Percentiles rank a stretch among this genome's conserved stretches.
phyloP scores from a whole-genome alignment of 1,140 invertebrate genomes.

The Drosophila lacteicornis region DNA sequence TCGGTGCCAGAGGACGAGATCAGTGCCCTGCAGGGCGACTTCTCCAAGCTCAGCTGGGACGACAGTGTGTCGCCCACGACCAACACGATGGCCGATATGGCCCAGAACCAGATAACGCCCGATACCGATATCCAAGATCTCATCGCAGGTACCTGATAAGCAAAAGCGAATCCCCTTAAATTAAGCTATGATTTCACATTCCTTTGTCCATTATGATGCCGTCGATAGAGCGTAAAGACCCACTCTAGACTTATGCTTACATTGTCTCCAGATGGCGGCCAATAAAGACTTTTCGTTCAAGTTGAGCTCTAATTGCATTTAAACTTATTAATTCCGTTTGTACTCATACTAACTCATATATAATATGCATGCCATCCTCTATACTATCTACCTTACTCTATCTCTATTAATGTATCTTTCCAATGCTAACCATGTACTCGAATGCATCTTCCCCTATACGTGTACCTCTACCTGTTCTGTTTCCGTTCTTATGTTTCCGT shows the following conservation, averaged over 20 bases:
- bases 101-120: slow-evolving; percentile 79
- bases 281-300: slow-evolving; percentile 75
- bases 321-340: slow-evolving; percentile 51
- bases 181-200: slow-evolving; percentile 35
- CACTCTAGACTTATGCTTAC: slow-evolving; percentile 29
- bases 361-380: slow-evolving; percentile 43
- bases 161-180: slow-evolving; percentile 13
- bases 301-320: slow-evolving; percentile 85
- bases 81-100: slow-evolving; percentile 82
- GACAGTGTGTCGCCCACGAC: slow-evolving; percentile 83
- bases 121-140: slow-evolving; percentile 84
- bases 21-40: slow-evolving; percentile 80
- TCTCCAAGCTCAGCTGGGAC: slow-evolving; percentile 85
- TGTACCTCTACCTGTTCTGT: slow-evolving; percentile 7
- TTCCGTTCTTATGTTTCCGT: not conserved
- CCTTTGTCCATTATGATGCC: slow-evolving; percentile 34
- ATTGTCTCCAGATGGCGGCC: slow-evolving; percentile 52
- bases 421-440: slow-evolving; percentile 37
- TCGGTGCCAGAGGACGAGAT: slow-evolving; percentile 79
- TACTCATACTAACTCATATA: slow-evolving; percentile 42
- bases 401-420: slow-evolving; percentile 50
- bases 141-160: slow-evolving; percentile 72
- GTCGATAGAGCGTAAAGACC: slow-evolving; percentile 52
- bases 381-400: slow-evolving; percentile 43
- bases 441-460: slow-evolving; percentile 41